phyloP scores from a whole-genome alignment of 2,113 vertebrate species.

The Xiphophorus couchianus region DNA sequence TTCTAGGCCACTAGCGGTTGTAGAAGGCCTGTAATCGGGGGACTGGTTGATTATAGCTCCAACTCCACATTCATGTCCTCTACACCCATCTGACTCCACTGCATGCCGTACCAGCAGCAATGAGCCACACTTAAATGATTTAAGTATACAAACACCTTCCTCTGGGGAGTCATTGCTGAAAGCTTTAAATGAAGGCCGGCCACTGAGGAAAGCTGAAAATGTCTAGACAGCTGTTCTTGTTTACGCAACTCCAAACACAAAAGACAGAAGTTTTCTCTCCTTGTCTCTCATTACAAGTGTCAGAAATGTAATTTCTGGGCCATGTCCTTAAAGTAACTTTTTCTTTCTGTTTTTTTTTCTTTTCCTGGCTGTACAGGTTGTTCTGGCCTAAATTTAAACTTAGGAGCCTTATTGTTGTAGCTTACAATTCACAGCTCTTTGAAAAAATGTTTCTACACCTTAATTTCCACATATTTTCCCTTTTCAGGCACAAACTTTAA shows the following conservation, averaged over 20 bases:
- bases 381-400: neutral
- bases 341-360: neutral
- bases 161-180: conserved; percentile 23
- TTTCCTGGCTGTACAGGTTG: conserved; percentile 2
- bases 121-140: conserved; percentile 31
- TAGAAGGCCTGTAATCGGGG: conserved; percentile 73
- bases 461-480: neutral
- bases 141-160: conserved; percentile 49
- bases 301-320: neutral
- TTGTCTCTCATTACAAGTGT: neutral
- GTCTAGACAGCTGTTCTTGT: conserved; percentile 3
- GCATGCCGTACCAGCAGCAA: conserved; percentile 31
- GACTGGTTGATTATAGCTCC: conserved; percentile 73
- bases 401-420: neutral
- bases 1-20: conserved; percentile 70
- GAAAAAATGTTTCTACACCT: neutral
- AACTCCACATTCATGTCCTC: conserved; percentile 44
- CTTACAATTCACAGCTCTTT: neutral
- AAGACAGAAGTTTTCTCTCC: neutral
- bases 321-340: neutral
- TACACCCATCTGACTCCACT: conserved; percentile 41
- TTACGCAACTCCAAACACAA: conserved; percentile 2
- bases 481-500: too few relatives aligned
- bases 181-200: conserved; percentile 21
- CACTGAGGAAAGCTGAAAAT: conserved; percentile 17